Percentiles rank a stretch among this genome's conserved stretches.
These are phyloP conservation scores for Incurvaria masculella DNA, from an alignment of 2,888 invertebrate species.

Conservation along the genomic window DNA sequence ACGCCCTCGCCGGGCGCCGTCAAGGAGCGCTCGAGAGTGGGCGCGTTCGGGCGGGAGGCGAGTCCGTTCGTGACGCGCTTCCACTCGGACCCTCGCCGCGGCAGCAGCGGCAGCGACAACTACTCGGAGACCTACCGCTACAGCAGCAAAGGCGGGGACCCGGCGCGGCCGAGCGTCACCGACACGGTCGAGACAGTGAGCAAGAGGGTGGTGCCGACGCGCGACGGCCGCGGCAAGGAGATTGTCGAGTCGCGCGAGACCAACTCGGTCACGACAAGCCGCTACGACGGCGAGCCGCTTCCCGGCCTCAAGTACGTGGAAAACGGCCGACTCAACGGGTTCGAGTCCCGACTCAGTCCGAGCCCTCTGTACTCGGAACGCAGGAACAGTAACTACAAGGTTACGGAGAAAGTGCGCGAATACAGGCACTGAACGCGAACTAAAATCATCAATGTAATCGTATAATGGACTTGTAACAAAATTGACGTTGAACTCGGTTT, in stretches of 20 bases:
- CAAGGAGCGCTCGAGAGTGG: conserved; percentile 49
- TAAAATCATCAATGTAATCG: too few species aligned
- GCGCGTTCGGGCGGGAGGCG: conserved; percentile 44
- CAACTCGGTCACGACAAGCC: conserved; percentile 66
- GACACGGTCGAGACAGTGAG: conserved; percentile 68
- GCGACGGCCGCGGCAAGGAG: conserved; percentile 62
- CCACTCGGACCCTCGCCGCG: conserved; percentile 53
- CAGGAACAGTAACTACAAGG: conserved; percentile 46
- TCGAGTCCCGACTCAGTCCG: conserved; percentile 35
- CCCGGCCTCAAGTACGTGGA: conserved; percentile 54
- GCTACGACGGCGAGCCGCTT: conserved; percentile 49
- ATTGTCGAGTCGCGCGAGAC: conserved; percentile 69
- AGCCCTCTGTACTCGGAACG: conserved; percentile 36
- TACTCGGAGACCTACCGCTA: conserved; percentile 70
- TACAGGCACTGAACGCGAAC: conserved; percentile 14
- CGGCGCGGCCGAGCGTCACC: conserved; percentile 64
- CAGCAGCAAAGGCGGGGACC: conserved; percentile 64
- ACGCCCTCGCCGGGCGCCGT: conserved; percentile 44
- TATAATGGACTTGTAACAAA: too few species aligned
- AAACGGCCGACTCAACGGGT: conserved; percentile 35
- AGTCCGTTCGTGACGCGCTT: conserved; percentile 47
- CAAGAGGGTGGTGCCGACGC: conserved; percentile 65
- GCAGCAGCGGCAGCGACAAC: conserved; percentile 66
- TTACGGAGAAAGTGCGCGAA: conserved; percentile 48
- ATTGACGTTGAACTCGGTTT: too few species aligned